Evolutionary conservation across 1,140 invertebrate genomes (phyloP).

Genomic region (Acromyrmex charruanus): DNA sequence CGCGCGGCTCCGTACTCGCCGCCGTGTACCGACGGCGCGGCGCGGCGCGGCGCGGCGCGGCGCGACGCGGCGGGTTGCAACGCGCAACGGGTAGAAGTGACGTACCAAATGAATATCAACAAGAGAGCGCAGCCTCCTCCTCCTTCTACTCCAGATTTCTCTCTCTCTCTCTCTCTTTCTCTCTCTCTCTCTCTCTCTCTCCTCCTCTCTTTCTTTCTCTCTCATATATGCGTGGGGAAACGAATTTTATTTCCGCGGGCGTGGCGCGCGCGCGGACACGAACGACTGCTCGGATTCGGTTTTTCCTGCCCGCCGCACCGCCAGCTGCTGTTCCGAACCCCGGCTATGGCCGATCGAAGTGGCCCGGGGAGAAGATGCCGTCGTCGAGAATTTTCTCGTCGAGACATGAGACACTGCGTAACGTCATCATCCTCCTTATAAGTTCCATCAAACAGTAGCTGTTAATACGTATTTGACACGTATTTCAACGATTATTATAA

Average conservation of each 20-base stretch:
- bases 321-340: conserved; percentile 62
- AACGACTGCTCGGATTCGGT: conserved; percentile 65
- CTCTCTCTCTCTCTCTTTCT: neutral
- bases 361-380: conserved; percentile 60
- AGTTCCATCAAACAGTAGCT: neutral
- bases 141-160: conserved; percentile 3
- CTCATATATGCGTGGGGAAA: conserved; percentile 44
- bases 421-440: neutral
- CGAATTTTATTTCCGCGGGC: conserved; percentile 77
- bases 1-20: conserved; percentile 24
- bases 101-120: conserved; percentile 78
- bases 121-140: conserved; percentile 68
- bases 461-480: neutral
- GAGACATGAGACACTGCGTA: conserved; percentile 33
- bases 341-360: conserved; percentile 61
- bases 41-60: conserved; percentile 4
- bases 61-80: conserved; percentile 58
- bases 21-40: conserved; percentile 31
- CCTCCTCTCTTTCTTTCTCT: neutral
- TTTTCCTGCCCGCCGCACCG: conserved; percentile 59
- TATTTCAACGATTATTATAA: neutral
- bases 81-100: conserved; percentile 72
- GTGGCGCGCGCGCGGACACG: conserved; percentile 72
- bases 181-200: neutral
- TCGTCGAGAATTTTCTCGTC: conserved; percentile 53